Percentiles rank a stretch among this genome's conserved stretches.
phyloP scores from a whole-genome alignment of 2,888 invertebrate species.

The Poecilobothrus nobilitatus region DNA sequence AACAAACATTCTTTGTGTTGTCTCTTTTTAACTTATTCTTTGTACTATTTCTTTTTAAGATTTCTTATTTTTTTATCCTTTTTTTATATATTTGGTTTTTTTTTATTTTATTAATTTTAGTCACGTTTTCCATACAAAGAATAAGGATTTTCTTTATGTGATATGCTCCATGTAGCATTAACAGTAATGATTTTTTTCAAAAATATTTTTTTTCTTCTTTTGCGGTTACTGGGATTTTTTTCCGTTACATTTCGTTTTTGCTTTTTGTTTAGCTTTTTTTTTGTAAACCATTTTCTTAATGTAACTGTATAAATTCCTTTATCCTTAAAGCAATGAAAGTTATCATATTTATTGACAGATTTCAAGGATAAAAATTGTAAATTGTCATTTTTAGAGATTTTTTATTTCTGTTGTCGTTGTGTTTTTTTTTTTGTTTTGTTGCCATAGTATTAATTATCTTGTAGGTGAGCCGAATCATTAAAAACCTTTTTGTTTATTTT shows the following conservation, averaged over 20 bases:
- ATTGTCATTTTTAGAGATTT: neutral
- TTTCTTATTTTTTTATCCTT: too few relatives aligned
- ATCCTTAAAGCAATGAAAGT: conserved; percentile 6
- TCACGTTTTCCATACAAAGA: conserved; percentile 6
- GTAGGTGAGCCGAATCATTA: neutral
- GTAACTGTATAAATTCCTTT: neutral
- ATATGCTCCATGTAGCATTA: conserved; percentile 6
- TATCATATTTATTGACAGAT: conserved; percentile 4
- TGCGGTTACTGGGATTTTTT: neutral
- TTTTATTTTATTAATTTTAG: neutral
- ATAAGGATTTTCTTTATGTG: conserved; percentile 4
- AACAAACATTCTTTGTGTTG: too few relatives aligned
- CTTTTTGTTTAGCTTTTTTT: neutral
- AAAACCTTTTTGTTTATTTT: neutral
- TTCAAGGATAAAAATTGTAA: neutral
- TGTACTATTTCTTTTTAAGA: too few relatives aligned
- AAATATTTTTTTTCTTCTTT: neutral
- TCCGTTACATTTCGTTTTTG: neutral
- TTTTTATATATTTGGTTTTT: neutral
- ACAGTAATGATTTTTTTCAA: neutral
- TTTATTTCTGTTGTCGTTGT: neutral
- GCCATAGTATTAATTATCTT: neutral
- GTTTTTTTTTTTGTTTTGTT: neutral
- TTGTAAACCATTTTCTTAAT: neutral
- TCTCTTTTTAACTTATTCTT: too few relatives aligned